Evolutionary conservation across 1,140 invertebrate species (phyloP).

Genomic region (Nephila pilipes): DNA sequence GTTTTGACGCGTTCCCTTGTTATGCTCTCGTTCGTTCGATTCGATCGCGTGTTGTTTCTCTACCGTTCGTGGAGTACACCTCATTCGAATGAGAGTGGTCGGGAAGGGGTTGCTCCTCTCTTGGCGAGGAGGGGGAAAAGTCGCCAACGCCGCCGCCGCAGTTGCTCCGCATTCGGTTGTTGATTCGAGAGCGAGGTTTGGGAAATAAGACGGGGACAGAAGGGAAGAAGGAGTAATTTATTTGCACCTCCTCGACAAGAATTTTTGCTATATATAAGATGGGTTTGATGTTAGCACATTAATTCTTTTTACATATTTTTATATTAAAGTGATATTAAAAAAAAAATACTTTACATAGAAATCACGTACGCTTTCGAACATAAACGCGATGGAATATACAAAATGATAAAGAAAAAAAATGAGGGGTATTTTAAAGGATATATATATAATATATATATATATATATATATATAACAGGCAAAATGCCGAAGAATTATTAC

Average conservation of each 20-base stretch:
- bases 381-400: too few relatives aligned
- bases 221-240: background rate
- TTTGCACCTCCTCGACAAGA: background rate
- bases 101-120: background rate
- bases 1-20: background rate
- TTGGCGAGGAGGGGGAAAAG: background rate
- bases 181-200: background rate
- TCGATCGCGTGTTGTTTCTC: background rate
- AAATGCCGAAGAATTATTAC: too few relatives aligned
- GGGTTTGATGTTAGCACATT: too few relatives aligned
- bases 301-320: too few relatives aligned
- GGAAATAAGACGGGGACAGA: background rate
- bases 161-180: background rate
- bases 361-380: too few relatives aligned
- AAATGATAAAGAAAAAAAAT: too few relatives aligned
- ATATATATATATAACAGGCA: too few relatives aligned
- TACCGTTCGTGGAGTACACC: background rate
- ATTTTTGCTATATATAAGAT: too few relatives aligned
- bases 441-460: too few relatives aligned
- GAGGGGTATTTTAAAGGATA: too few relatives aligned
- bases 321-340: too few relatives aligned
- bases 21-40: background rate
- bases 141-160: background rate
- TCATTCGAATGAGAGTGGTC: background rate
- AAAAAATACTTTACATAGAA: too few relatives aligned